Evolutionary conservation across 1,140 invertebrate genomes (phyloP), one percentile per base, ranked within the genome.

Genomic region (Drosophila bifasciata): DNA sequence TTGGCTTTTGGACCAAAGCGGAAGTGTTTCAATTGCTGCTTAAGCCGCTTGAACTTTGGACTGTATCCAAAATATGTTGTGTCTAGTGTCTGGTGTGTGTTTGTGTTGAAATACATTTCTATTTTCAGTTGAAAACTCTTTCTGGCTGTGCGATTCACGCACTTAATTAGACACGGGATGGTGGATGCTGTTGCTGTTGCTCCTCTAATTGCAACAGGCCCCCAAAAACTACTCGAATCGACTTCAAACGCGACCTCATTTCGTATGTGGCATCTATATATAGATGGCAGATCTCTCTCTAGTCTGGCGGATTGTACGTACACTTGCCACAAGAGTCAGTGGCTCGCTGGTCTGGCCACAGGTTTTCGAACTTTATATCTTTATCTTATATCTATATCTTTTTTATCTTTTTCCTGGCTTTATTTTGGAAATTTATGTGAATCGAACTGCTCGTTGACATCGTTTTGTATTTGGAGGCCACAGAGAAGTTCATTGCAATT

Each of bases 121-220:
- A 88, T 86, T 86, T 86, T 68, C 13, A 59, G 45, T 28, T 44
- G 19, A 13, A 36, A 13, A 36, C 32, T 19, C 39, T 46, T n/a
- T n/a, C n/a, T n/a, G n/a, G n/a, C n/a, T n/a, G n/a, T n/a, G n/a
- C n/a, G 81, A 86, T 71, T 78, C 57, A 70, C 68, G 77, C 78
- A 81, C 83, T 81, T 86, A 86, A 88, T 86, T 88, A 88, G 81
- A 86, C 64, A 66, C 55, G 73, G 73, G 64, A 46, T 61, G 71
- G 49, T 57, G 68, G 53, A 41, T 41, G 28, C 60, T 61, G 49
- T 17, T 56, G 32, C 43, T 28, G 48, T 41, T 71, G 70, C 53
- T 68, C 76, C 76, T 79, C 76, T 80, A 79, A 79, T 80, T 79
- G 76, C 76, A 79, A 19, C 57, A 46, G 51, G 60, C 48, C 56